A percentile compares a stretch with the other conserved stretches of the same genome.
phyloP scores from a whole-genome alignment of 53 echinoderm and acorn worm genomes.

The Stichopus horrens region DNA sequence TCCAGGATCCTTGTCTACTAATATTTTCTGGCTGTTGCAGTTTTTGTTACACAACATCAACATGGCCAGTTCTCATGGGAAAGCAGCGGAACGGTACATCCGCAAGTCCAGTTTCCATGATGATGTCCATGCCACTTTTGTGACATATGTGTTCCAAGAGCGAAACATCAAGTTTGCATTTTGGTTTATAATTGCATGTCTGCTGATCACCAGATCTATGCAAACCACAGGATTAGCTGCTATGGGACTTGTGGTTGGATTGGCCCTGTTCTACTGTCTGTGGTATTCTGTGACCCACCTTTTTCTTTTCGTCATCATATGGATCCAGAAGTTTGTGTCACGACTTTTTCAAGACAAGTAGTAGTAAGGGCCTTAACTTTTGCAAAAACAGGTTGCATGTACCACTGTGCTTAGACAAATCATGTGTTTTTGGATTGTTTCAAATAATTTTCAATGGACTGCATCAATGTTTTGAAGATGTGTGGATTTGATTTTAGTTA shows the following conservation, averaged over 20 bases:
- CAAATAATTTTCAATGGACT: too few relatives aligned
- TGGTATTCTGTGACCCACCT: conserved; percentile 36
- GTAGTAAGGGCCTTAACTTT: neutral
- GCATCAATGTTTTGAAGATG: too few relatives aligned
- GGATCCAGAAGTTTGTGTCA: conserved; percentile 35
- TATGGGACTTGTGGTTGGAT: conserved; percentile 6
- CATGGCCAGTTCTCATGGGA: neutral
- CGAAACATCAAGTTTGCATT: conserved; percentile 27
- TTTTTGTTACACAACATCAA: neutral
- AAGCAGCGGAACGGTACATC: conserved; percentile 18
- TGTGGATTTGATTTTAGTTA: too few relatives aligned
- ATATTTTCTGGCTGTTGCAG: too few relatives aligned
- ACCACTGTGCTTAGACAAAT: neutral
- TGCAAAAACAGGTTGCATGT: neutral
- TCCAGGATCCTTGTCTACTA: too few relatives aligned
- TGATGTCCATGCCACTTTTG: conserved; percentile 15
- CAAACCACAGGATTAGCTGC: neutral
- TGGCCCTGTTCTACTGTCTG: conserved; percentile 7
- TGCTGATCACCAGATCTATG: conserved; percentile 15
- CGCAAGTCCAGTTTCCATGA: conserved; percentile 32
- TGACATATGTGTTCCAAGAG: conserved; percentile 9
- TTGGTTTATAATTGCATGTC: neutral
- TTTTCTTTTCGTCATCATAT: conserved; percentile 29
- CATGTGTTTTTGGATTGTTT: too few relatives aligned
- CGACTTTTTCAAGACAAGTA: conserved; percentile 24